These are phyloP conservation scores for Arctia plantaginis DNA, from an alignment of 2,888 invertebrate species.

Conservation along the genomic window DNA sequence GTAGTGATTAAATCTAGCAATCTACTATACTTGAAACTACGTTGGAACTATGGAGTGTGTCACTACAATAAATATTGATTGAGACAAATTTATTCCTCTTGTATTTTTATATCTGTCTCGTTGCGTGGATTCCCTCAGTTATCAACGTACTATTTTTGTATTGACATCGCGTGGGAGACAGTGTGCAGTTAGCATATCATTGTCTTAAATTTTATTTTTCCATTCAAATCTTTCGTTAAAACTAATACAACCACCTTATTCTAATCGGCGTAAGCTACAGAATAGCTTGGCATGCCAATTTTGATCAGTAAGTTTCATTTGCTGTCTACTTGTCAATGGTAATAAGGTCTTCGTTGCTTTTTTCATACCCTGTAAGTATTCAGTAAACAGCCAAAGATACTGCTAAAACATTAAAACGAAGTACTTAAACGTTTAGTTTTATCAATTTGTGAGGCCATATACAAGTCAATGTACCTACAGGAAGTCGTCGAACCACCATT, in stretches of 20 bases:
- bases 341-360: constrained; percentile 51
- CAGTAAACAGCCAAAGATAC: constrained; percentile 39
- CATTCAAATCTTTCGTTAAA: constrained; percentile 29
- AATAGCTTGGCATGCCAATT: constrained; percentile 25
- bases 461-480: constrained; percentile 50
- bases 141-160: constrained; percentile 60
- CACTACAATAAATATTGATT: constrained; percentile 28
- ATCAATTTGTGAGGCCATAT: constrained; percentile 38
- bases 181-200: constrained; percentile 67
- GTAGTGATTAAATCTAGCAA: no score
- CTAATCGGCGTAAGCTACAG: constrained; percentile 22
- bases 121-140: constrained; percentile 72
- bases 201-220: constrained; percentile 56
- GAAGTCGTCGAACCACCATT: constrained; percentile 47
- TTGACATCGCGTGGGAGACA: constrained; percentile 71
- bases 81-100: constrained; percentile 29
- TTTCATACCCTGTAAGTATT: constrained; percentile 40
- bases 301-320: constrained; percentile 25
- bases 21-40: no score
- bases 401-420: constrained; percentile 28
- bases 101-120: constrained; percentile 59
- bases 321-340: constrained; percentile 54
- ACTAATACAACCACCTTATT: constrained; percentile 36
- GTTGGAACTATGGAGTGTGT: constrained; percentile 14
- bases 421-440: constrained; percentile 33